These are phyloP conservation scores for Bryconaethiops microstoma DNA, from an alignment of 2,797 vertebrate species.

Conservation along the genomic window DNA sequence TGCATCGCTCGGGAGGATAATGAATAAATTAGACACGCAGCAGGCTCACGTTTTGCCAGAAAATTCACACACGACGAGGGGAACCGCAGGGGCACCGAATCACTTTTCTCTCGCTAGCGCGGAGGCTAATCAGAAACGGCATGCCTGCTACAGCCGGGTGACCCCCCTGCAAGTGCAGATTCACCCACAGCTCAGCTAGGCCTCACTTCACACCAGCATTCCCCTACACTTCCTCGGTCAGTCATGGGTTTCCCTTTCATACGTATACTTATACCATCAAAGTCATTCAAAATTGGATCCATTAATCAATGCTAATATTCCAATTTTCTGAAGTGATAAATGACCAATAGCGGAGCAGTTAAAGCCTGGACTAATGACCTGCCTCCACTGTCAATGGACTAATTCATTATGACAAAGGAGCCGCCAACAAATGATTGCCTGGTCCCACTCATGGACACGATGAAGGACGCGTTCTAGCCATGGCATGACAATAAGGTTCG, in stretches of 20 bases:
- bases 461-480: neutral
- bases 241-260: neutral
- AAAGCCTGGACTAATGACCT: slow-evolving; percentile 21
- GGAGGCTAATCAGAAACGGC: slow-evolving; percentile 66
- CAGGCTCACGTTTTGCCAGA: slow-evolving; percentile 72
- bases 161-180: slow-evolving; percentile 25
- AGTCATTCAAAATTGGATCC: neutral
- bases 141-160: slow-evolving; percentile 38
- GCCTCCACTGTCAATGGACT: slow-evolving; percentile 8
- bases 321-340: slow-evolving; percentile 16
- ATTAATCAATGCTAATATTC: slow-evolving; percentile 26
- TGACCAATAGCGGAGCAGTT: slow-evolving; percentile 14
- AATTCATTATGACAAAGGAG: slow-evolving; percentile 29
- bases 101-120: slow-evolving; percentile 74
- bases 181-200: neutral
- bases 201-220: neutral
- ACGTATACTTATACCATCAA: neutral
- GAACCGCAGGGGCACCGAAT: slow-evolving; percentile 79
- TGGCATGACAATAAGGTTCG: neutral
- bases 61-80: slow-evolving; percentile 80
- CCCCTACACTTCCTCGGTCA: slow-evolving; percentile 1
- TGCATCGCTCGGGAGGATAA: slow-evolving; percentile 77
- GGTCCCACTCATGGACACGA: neutral
- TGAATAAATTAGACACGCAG: slow-evolving; percentile 87
- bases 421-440: slow-evolving; percentile 16